These are phyloP conservation scores for Meleagris gallopavo DNA, from an alignment of 2,113 vertebrate genomes.

Conservation along the genomic window DNA sequence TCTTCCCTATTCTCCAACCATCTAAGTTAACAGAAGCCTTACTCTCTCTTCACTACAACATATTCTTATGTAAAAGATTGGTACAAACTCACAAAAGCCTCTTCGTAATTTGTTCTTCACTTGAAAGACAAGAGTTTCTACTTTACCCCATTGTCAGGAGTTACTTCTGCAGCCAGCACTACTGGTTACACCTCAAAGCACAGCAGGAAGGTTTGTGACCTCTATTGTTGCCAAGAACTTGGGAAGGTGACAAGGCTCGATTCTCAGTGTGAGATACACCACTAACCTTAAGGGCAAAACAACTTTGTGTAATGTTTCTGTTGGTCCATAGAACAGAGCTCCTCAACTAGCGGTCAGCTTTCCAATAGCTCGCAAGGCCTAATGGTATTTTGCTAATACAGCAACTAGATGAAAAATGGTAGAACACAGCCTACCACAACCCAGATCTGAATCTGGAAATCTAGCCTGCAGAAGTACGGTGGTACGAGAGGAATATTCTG, in stretches of 20 bases:
- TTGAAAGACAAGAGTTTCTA: background rate
- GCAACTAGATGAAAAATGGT: background rate
- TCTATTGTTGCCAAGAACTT: background rate
- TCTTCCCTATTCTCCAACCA: background rate
- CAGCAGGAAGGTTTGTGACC: background rate
- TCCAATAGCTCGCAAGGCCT: background rate
- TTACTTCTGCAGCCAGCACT: background rate
- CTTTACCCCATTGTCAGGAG: background rate
- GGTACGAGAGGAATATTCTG: constrained; percentile 33
- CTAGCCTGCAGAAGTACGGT: background rate
- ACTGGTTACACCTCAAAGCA: background rate
- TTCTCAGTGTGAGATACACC: background rate
- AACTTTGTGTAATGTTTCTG: background rate
- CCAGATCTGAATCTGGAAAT: constrained; percentile 32
- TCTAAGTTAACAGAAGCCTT: background rate
- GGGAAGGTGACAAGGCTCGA: background rate
- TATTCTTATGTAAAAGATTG: background rate
- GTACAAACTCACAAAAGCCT: background rate
- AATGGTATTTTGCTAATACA: background rate
- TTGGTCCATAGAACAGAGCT: background rate
- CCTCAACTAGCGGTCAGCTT: background rate
- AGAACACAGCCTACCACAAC: background rate
- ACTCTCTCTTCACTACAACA: background rate
- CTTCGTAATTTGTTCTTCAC: background rate
- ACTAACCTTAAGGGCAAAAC: background rate